Evolutionary conservation across 2,888 invertebrate species (phyloP), one percentile per base, ranked within the genome.

Genomic region (Amorpha juglandis): DNA sequence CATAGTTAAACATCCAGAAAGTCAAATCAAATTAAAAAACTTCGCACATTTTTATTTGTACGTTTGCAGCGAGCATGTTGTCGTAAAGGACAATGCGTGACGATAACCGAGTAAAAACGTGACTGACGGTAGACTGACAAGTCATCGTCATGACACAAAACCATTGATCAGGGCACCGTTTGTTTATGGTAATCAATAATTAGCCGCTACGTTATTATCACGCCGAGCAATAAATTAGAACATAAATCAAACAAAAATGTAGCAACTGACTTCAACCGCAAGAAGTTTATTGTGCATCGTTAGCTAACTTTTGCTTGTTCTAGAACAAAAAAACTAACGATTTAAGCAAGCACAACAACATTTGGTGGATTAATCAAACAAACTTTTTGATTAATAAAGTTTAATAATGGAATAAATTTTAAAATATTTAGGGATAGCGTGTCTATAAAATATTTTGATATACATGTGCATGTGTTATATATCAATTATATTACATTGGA

Each of bases 171-270:
- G 27, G 12, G 27, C 21, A 52, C 14, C 21, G 19, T 33, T 52
- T 52, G 12, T 52, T 33, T 27, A 52, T 52, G 52, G 11, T 33
- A 52, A 52, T 52, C 27, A 33, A 12, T 33, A 27, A 52, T 52
- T 52, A 33, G 27, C 52, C 19, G 19, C 50, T 50, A 50, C 50
- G 4, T 27, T 19, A 52, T 33, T 52, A 33, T 52, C 21, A 7
- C 52, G 6, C 52, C 52, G 33, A 52, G 19, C 19, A 19, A 50
- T 50, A 50, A 50, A 19, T 50, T 19, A 19, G 3, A 50, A 9
- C 50, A 50, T 50, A 50, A 50, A 50, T 50, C 50, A 50, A 50
- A 50, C 16, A 50, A 50, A 50, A 50, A 19, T 50, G 50, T 19
- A 50, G 6, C 19, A 8, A 19, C 19, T 19, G 19, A 11, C n/a